These are phyloP conservation scores for Hypotaenidia philippensis DNA, from an alignment of 2,797 vertebrate species.

Conservation along the genomic window DNA sequence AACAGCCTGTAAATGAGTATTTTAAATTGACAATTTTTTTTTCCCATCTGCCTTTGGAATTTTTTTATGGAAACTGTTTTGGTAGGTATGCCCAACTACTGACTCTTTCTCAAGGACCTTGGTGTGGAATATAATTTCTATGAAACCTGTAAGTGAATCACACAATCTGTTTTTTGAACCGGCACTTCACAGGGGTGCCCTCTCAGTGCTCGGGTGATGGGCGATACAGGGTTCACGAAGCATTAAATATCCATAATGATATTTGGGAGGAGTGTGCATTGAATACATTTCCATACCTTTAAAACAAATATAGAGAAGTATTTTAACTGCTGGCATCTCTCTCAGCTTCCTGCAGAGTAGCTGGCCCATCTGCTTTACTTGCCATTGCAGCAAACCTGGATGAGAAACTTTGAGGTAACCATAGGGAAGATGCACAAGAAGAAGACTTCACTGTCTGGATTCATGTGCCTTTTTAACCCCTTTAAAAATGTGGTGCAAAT, in stretches of 20 bases:
- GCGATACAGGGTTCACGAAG: not conserved
- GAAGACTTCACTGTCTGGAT: not conserved
- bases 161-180: not conserved
- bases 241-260: not conserved
- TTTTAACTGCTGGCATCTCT: not conserved
- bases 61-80: not conserved
- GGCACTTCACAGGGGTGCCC: not conserved
- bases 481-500: not conserved
- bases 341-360: not conserved
- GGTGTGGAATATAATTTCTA: not conserved
- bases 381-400: not conserved
- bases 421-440: not conserved
- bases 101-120: not conserved
- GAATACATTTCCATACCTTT: not conserved
- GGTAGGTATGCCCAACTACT: not conserved
- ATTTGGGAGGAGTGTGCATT: not conserved
- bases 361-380: not conserved
- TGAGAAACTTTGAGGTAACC: not conserved
- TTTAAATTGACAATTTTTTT: not conserved
- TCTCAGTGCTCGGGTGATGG: not conserved
- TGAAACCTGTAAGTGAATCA: not conserved
- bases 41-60: not conserved
- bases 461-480: not conserved
- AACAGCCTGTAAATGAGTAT: not conserved
- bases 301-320: not conserved